Evolutionary conservation across 2,888 invertebrate species (phyloP).

Genomic region (Parochlus steinenii): DNA sequence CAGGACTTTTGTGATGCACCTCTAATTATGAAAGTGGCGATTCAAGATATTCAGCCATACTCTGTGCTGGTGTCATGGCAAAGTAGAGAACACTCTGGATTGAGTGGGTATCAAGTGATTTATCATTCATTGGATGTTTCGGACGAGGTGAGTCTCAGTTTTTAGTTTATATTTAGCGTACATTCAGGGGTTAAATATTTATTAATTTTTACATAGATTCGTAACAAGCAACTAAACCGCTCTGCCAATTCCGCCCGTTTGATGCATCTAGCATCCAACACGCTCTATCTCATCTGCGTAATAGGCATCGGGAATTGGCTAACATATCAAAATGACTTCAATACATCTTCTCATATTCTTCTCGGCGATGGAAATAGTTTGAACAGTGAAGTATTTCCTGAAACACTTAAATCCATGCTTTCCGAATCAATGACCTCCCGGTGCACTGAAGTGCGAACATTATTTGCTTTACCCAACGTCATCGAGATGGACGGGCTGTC

Average conservation of each 20-base stretch:
- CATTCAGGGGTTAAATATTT: not conserved
- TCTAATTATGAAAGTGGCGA: conserved; percentile 64
- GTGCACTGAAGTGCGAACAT: conserved; percentile 59
- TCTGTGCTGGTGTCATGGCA: conserved; percentile 81
- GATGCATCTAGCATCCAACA: conserved; percentile 57
- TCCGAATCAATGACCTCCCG: conserved; percentile 57
- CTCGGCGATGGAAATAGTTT: conserved; percentile 20
- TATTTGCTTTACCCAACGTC: conserved; percentile 50
- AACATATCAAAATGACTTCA: conserved; percentile 20
- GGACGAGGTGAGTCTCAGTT: conserved; percentile 33
- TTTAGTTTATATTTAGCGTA: conserved; percentile 1
- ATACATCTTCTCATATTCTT: not conserved
- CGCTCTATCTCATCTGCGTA: conserved; percentile 73
- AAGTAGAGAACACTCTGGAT: conserved; percentile 68
- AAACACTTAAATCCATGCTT: conserved; percentile 37
- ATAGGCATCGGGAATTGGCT: conserved; percentile 68
- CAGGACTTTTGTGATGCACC: conserved; percentile 67
- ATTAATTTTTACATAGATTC: conserved; percentile 38
- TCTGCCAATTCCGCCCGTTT: conserved; percentile 57
- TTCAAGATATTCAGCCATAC: conserved; percentile 76
- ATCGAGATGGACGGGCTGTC: conserved; percentile 38
- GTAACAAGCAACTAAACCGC: conserved; percentile 57
- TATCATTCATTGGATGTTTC: conserved; percentile 53
- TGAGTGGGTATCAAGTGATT: conserved; percentile 71
- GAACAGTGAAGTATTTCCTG: conserved; percentile 44